Conservation (phyloP, 92 coral and sea anemone genomes). For the Porites rus region DNA sequence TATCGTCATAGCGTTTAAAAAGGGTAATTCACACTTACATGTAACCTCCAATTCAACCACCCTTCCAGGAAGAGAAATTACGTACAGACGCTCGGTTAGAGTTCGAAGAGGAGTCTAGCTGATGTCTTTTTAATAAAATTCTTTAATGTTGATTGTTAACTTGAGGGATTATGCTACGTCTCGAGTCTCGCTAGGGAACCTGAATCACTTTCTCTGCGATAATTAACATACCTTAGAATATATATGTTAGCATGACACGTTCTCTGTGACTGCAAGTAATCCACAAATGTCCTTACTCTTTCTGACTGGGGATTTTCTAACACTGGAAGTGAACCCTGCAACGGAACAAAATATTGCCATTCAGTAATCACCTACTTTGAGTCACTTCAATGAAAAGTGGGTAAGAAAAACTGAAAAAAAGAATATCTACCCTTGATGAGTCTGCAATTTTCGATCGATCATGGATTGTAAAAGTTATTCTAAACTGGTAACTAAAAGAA, state of each 20-base stretch:
- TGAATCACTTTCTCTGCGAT: background rate
- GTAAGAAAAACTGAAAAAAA: background rate
- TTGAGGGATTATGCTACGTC: too few relatives aligned
- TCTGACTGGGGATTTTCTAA: slow-evolving; percentile 85
- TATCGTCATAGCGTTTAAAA: too few relatives aligned
- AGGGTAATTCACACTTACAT: too few relatives aligned
- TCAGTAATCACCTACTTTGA: background rate
- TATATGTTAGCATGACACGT: slow-evolving; percentile 87
- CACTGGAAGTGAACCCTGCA: slow-evolving; percentile 90
- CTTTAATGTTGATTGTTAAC: too few relatives aligned
- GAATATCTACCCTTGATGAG: too few relatives aligned
- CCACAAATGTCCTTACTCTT: slow-evolving; percentile 84
- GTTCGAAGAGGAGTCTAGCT: too few relatives aligned
- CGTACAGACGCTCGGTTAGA: too few relatives aligned
- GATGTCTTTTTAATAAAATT: too few relatives aligned
- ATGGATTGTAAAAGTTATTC: background rate
- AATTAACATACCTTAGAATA: slow-evolving; percentile 76
- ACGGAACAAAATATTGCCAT: background rate
- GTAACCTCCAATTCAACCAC: too few relatives aligned
- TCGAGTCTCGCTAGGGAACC: too few relatives aligned
- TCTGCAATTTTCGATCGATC: background rate
- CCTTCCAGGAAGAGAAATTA: too few relatives aligned
- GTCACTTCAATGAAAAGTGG: background rate
- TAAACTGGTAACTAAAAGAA: background rate
- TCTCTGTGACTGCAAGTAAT: slow-evolving; percentile 89